Evolutionary conservation across 2,797 vertebrate genomes (phyloP).

Genomic region (Syngnathus acus): DNA sequence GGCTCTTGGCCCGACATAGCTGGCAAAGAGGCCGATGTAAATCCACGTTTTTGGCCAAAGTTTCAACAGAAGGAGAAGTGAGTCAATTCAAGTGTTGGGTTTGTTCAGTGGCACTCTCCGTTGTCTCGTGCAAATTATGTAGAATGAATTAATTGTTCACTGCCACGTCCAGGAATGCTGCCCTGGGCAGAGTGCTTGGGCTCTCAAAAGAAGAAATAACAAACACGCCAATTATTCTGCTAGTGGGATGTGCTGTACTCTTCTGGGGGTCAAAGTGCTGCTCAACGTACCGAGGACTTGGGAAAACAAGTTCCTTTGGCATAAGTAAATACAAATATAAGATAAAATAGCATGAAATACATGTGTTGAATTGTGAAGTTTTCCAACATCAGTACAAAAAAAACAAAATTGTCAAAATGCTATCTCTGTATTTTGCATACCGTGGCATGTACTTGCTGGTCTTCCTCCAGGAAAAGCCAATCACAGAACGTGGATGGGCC

Average conservation of each 20-base stretch:
- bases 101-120: background rate
- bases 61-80: background rate
- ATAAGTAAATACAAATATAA: background rate
- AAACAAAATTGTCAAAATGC: background rate
- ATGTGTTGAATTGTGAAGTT: background rate
- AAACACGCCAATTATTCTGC: background rate
- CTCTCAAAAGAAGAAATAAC: background rate
- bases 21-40: background rate
- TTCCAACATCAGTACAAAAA: background rate
- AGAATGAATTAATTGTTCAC: background rate
- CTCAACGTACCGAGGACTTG: background rate
- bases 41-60: background rate
- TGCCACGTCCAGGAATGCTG: background rate
- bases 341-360: background rate
- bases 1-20: background rate
- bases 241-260: background rate
- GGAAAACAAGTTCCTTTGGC: background rate
- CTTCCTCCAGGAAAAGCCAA: constrained; percentile 95
- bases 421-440: constrained; percentile 49
- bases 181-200: background rate
- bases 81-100: background rate
- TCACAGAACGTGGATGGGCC: constrained; percentile 93
- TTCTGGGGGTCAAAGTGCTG: background rate
- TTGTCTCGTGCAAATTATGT: background rate
- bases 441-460: constrained; percentile 94